Evolutionary conservation across 2,888 invertebrate species (phyloP).

Genomic region (Apodemia hepburni): DNA sequence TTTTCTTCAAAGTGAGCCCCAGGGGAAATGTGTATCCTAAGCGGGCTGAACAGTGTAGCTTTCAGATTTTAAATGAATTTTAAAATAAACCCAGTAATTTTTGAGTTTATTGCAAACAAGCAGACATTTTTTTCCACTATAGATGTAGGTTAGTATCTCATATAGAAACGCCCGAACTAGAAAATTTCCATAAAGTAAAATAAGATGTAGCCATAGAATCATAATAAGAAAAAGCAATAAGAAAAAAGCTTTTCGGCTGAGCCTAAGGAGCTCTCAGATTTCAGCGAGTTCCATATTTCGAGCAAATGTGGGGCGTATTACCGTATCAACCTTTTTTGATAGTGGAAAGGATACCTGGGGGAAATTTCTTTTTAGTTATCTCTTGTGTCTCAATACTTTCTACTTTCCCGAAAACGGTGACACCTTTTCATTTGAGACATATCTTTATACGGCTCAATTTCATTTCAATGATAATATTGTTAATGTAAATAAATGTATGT

Average conservation of each 20-base stretch:
- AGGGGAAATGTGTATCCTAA: too few species aligned
- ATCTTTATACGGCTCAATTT: too few species aligned
- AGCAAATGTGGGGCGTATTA: constrained; percentile 1
- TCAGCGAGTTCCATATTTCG: neutral
- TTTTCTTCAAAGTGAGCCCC: too few species aligned
- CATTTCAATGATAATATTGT: too few species aligned
- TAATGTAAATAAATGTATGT: too few species aligned
- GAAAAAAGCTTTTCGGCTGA: constrained; percentile 2
- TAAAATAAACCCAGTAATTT: too few species aligned
- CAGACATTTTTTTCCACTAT: too few species aligned
- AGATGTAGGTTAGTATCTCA: too few species aligned
- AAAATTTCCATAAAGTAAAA: neutral
- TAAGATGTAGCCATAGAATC: neutral
- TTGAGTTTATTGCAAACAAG: too few species aligned
- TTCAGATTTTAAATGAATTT: too few species aligned
- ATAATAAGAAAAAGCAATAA: constrained; percentile 10
- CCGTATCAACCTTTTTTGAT: constrained; percentile 12
- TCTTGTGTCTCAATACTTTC: neutral
- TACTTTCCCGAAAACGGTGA: neutral
- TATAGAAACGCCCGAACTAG: too few species aligned
- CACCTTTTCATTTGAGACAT: neutral
- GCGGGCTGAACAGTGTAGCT: too few species aligned
- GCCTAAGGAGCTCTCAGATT: neutral
- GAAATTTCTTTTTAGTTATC: neutral
- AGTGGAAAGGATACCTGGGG: constrained; percentile 8